These are phyloP conservation scores for Puntigrus tetrazona DNA, from an alignment of 2,113 vertebrate genomes.

Conservation along the genomic window DNA sequence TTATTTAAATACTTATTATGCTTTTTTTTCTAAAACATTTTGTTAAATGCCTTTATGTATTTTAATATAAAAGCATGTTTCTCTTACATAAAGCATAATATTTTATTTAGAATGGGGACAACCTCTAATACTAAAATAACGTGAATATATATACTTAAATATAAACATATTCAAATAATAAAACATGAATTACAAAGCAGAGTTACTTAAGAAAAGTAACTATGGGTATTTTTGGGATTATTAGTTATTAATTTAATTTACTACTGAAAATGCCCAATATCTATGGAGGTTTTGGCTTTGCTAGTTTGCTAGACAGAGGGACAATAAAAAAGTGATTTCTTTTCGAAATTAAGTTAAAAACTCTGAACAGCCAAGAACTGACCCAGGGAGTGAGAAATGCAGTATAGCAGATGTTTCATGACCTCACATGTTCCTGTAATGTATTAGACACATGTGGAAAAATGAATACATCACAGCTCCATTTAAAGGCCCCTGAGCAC, in stretches of 20 bases:
- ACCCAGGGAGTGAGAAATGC: neutral
- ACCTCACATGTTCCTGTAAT: slow-evolving; percentile 10
- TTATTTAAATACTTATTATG: no score
- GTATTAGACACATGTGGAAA: slow-evolving; percentile 6
- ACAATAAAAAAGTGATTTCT: neutral
- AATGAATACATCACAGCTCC: slow-evolving; percentile 1
- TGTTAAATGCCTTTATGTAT: neutral
- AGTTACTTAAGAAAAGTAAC: neutral
- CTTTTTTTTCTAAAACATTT: neutral
- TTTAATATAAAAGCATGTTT: neutral
- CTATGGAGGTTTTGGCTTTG: neutral
- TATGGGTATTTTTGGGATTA: neutral
- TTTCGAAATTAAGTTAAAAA: neutral
- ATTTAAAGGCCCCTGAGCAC: neutral
- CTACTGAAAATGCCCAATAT: neutral
- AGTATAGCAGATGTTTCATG: slow-evolving; percentile 8
- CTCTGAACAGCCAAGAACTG: neutral
- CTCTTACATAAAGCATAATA: neutral
- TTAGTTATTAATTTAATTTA: neutral
- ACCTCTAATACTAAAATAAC: neutral
- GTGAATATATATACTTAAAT: no score
- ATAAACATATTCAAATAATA: neutral
- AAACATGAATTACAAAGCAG: neutral
- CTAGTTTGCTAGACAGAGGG: neutral
- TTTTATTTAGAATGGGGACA: no score